These are phyloP conservation scores for Thalassoma bifasciatum DNA, from an alignment of 2,113 vertebrate genomes.

Conservation along the genomic window DNA sequence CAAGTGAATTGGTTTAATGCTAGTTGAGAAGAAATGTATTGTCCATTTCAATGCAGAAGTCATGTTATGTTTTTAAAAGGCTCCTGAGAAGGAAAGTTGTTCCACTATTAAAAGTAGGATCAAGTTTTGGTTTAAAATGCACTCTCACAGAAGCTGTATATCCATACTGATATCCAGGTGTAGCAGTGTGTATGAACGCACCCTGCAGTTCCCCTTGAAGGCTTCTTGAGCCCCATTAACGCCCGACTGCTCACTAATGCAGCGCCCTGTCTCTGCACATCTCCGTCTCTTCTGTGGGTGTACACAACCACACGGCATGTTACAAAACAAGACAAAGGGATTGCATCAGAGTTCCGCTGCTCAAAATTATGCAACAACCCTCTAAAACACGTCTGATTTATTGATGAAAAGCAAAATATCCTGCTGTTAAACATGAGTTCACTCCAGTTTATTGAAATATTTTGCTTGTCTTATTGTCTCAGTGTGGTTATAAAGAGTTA, in stretches of 20 bases:
- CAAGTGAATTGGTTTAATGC: background rate
- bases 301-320: slow-evolving; percentile 55
- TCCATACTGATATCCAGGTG: slow-evolving; percentile 17
- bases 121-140: background rate
- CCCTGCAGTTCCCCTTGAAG: slow-evolving; percentile 28
- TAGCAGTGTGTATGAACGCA: slow-evolving; percentile 25
- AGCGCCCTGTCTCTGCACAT: slow-evolving; percentile 34
- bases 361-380: slow-evolving; percentile 64
- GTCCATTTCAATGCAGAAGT: background rate
- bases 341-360: slow-evolving; percentile 75
- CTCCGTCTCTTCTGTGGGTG: slow-evolving; percentile 53
- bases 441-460: slow-evolving; percentile 34
- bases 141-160: slow-evolving; percentile 7
- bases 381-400: slow-evolving; percentile 65
- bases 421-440: slow-evolving; percentile 50
- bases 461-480: slow-evolving; percentile 21
- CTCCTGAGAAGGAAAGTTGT: slow-evolving; percentile 16
- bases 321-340: slow-evolving; percentile 75
- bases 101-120: slow-evolving; percentile 3
- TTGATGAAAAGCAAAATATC: slow-evolving; percentile 70
- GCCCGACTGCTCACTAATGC: slow-evolving; percentile 8
- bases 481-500: background rate
- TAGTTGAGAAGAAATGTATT: too few relatives aligned
- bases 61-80: slow-evolving; percentile 1
- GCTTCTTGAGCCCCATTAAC: slow-evolving; percentile 32